Evolutionary conservation across 2,797 vertebrate species (phyloP).

Genomic region (Aldrovandia affinis): DNA sequence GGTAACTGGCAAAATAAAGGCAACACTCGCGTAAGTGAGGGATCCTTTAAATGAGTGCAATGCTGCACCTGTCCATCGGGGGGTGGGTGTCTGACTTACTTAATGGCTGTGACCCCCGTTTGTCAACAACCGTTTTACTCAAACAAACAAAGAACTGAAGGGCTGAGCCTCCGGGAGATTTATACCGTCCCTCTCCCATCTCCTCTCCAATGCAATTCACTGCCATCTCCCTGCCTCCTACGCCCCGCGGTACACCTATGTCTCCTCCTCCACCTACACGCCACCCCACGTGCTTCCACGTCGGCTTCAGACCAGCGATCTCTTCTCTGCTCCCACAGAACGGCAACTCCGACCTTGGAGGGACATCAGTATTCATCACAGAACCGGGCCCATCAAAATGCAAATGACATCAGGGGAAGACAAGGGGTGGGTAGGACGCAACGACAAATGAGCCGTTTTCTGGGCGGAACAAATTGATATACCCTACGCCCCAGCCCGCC

Average conservation of each 20-base stretch:
- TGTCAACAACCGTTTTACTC: not conserved
- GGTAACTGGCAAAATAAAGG: no score
- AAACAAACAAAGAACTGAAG: not conserved
- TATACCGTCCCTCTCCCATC: not conserved
- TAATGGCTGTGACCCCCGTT: not conserved
- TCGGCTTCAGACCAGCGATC: no score
- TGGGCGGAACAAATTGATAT: constrained; percentile 40
- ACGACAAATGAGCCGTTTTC: constrained; percentile 44
- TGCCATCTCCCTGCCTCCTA: no score
- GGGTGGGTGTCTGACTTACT: no score
- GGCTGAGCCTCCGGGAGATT: no score
- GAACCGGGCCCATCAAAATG: constrained; percentile 58
- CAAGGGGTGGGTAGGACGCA: not conserved
- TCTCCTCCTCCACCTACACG: no score
- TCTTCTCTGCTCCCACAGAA: constrained; percentile 7
- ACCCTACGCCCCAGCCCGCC: not conserved
- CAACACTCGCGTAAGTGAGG: no score
- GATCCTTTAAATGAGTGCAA: no score
- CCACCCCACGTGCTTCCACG: no score
- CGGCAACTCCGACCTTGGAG: constrained; percentile 55
- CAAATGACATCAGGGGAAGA: constrained; percentile 54
- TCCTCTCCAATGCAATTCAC: no score
- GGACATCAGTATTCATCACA: constrained; percentile 50
- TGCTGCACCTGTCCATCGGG: no score
- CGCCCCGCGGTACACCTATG: no score